A percentile compares a stretch with the other conserved stretches of the same genome.
Conservation (phyloP, 1,140 invertebrate species). For the Trichoplusia ni region DNA sequence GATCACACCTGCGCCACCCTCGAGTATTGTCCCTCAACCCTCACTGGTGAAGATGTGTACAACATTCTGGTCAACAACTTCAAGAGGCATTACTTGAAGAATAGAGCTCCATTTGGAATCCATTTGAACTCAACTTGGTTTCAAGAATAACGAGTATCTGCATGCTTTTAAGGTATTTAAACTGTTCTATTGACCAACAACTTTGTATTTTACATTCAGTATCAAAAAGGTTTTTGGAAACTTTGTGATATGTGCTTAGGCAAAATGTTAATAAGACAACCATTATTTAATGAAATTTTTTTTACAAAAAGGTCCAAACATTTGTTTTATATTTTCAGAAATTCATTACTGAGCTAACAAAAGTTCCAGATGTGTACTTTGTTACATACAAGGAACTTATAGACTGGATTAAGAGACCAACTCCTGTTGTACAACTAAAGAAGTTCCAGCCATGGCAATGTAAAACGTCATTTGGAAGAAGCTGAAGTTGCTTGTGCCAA, state of each 20-base stretch:
- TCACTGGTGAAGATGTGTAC: slow-evolving; percentile 87
- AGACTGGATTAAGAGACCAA: slow-evolving; percentile 90
- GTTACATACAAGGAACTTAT: slow-evolving; percentile 90
- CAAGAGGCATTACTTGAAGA: slow-evolving; percentile 90
- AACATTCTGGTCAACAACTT: slow-evolving; percentile 89
- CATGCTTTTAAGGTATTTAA: slow-evolving; percentile 85
- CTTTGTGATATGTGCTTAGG: too few species aligned
- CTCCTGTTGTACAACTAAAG: slow-evolving; percentile 83
- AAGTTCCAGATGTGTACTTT: slow-evolving; percentile 90
- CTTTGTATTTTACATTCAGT: too few species aligned
- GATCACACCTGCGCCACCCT: slow-evolving; percentile 88
- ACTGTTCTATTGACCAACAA: too few species aligned
- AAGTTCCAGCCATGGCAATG: slow-evolving; percentile 89
- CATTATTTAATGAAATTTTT: too few species aligned
- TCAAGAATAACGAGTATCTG: slow-evolving; percentile 88
- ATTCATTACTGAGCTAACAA: slow-evolving; percentile 88
- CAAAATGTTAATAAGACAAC: too few species aligned
- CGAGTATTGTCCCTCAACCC: slow-evolving; percentile 86
- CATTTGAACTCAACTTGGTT: slow-evolving; percentile 91
- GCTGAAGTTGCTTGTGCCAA: slow-evolving; percentile 88
- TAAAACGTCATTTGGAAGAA: slow-evolving; percentile 83
- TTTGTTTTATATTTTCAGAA: slow-evolving; percentile 83
- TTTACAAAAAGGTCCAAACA: too few species aligned
- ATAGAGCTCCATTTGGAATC: slow-evolving; percentile 90
- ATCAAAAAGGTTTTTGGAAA: too few species aligned